Conservation (phyloP, 2,888 invertebrate species). For the Drosophila emarginata region DNA sequence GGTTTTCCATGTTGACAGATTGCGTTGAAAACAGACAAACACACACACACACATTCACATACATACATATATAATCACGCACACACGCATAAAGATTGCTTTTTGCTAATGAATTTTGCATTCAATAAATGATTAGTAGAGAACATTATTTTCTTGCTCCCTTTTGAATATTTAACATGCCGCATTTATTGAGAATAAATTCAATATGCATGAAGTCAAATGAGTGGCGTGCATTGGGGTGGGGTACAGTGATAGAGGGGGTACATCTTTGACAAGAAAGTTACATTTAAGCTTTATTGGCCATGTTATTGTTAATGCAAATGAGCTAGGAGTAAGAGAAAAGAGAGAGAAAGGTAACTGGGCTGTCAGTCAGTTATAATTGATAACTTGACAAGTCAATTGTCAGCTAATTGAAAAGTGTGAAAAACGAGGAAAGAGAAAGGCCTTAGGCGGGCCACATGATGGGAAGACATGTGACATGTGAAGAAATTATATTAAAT, state of each 20-base stretch:
- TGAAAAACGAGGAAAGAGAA: constrained; percentile 3
- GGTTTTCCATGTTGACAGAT: constrained; percentile 52
- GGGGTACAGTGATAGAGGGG: neutral
- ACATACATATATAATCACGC: neutral
- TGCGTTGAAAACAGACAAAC: constrained; percentile 33
- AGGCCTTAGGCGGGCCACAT: constrained; percentile 10
- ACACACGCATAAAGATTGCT: constrained; percentile 5
- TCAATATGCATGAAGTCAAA: constrained; percentile 46
- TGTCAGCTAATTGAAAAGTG: constrained; percentile 63
- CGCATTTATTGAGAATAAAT: constrained; percentile 50
- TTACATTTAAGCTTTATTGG: constrained; percentile 45
- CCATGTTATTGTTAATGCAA: constrained; percentile 47
- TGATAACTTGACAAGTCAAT: constrained; percentile 72
- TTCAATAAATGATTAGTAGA: constrained; percentile 70
- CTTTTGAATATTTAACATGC: constrained; percentile 68
- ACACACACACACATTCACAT: neutral
- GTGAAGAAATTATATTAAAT: constrained; percentile 9
- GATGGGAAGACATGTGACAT: neutral
- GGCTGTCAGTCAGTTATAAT: constrained; percentile 60
- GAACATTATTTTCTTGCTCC: constrained; percentile 39
- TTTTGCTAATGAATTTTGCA: constrained; percentile 65
- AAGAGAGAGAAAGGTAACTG: constrained; percentile 13
- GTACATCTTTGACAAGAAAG: constrained; percentile 36
- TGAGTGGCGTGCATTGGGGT: too few relatives aligned
- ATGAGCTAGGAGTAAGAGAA: constrained; percentile 25